Evolutionary conservation across 2,113 vertebrate genomes (phyloP).

Genomic region (Bagarius yarrelli): DNA sequence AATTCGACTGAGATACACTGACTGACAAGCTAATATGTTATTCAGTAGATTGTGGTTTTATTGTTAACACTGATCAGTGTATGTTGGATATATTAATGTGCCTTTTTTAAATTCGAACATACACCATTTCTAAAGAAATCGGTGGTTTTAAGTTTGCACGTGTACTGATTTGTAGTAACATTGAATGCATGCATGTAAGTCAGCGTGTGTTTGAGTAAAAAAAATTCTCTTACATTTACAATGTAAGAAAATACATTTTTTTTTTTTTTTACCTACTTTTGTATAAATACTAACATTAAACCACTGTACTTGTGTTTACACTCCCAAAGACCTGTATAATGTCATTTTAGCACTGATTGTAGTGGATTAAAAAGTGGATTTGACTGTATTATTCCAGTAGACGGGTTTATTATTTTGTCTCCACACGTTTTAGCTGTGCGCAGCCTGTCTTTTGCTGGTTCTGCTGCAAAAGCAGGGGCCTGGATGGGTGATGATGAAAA

Average conservation of each 20-base stretch:
- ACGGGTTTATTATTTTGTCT: conserved; percentile 44
- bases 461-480: conserved; percentile 62
- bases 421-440: conserved; percentile 70
- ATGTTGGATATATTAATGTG: not conserved
- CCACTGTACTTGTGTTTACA: not conserved
- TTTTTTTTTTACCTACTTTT: not conserved
- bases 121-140: not conserved
- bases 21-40: no score
- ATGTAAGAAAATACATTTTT: not conserved
- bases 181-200: conserved; percentile 5
- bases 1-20: no score
- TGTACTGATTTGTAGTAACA: not conserved
- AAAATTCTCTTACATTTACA: not conserved
- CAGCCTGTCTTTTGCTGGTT: conserved; percentile 78
- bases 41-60: no score
- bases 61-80: no score
- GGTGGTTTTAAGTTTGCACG: not conserved
- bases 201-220: conserved; percentile 1
- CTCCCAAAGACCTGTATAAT: not conserved
- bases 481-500: conserved; percentile 74
- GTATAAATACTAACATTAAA: not conserved
- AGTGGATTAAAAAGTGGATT: not conserved
- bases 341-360: not conserved
- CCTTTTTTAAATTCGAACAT: not conserved
- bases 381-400: not conserved